These are phyloP conservation scores for Serripes groenlandicus DNA, from an alignment of 2,888 invertebrate species.

Conservation along the genomic window DNA sequence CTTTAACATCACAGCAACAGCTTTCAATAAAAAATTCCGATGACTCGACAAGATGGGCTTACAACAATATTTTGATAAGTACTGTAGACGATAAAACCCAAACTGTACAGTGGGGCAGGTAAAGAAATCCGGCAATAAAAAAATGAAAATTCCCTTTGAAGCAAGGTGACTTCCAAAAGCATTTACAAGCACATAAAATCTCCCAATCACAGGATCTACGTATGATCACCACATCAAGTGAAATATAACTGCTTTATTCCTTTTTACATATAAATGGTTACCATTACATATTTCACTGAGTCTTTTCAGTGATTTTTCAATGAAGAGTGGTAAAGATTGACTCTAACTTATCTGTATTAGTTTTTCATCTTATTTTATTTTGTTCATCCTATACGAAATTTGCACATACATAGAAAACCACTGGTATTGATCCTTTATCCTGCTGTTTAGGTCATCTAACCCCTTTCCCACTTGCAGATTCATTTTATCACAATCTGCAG, in stretches of 20 bases:
- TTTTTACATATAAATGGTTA: neutral
- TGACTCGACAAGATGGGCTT: neutral
- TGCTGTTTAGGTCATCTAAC: too few relatives aligned
- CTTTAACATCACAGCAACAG: too few relatives aligned
- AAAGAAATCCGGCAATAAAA: constrained; percentile 15
- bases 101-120: constrained; percentile 18
- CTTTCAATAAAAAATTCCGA: neutral
- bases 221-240: constrained; percentile 25
- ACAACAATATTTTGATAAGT: constrained; percentile 9
- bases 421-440: too few relatives aligned
- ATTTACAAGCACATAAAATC: constrained; percentile 18
- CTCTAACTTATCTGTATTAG: too few relatives aligned
- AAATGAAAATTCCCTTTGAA: constrained; percentile 26
- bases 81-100: neutral
- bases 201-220: constrained; percentile 4
- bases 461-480: too few relatives aligned
- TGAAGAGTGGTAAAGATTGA: constrained; percentile 3
- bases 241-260: constrained; percentile 16
- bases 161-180: constrained; percentile 6
- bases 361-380: too few relatives aligned
- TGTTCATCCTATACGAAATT: too few relatives aligned
- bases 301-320: constrained; percentile 1
- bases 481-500: too few relatives aligned
- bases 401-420: too few relatives aligned
- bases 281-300: constrained; percentile 9